These are phyloP conservation scores for Phocoena phocoena DNA, from an alignment of 2,113 vertebrate species.

Conservation along the genomic window DNA sequence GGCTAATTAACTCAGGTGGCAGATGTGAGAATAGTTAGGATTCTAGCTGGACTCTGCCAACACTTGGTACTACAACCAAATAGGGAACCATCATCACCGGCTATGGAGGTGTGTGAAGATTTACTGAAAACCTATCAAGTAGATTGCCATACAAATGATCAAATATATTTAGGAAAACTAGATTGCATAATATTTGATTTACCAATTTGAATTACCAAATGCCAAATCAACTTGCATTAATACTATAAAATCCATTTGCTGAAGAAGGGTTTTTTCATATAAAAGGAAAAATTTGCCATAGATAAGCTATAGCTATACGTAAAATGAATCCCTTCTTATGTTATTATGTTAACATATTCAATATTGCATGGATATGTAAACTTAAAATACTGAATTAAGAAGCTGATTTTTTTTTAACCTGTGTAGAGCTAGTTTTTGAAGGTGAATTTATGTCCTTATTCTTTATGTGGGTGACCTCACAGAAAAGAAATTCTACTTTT, in stretches of 20 bases:
- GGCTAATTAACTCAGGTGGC: not conserved
- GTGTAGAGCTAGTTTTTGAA: not conserved
- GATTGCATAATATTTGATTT: not conserved
- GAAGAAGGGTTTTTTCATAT: not conserved
- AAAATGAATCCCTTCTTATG: not conserved
- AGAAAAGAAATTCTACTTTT: slow-evolving; percentile 19
- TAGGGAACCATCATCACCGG: not conserved
- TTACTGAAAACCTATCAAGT: not conserved
- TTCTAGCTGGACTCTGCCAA: not conserved
- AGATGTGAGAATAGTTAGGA: not conserved
- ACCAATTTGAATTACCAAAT: not conserved
- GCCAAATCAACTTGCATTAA: not conserved
- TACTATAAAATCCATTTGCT: not conserved
- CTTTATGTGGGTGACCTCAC: not conserved
- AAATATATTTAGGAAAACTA: not conserved
- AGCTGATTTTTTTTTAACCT: not conserved
- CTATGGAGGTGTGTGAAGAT: not conserved
- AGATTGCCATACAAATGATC: not conserved
- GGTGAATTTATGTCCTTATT: not conserved
- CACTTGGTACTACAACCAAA: not conserved
- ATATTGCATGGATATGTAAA: not conserved
- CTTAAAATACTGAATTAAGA: not conserved
- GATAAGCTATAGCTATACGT: not conserved
- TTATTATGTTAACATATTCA: not conserved
- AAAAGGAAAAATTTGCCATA: not conserved